Evolutionary conservation across 2,888 invertebrate species (phyloP), one percentile per base, ranked within the genome.

Genomic region (Argynnis bischoffii): DNA sequence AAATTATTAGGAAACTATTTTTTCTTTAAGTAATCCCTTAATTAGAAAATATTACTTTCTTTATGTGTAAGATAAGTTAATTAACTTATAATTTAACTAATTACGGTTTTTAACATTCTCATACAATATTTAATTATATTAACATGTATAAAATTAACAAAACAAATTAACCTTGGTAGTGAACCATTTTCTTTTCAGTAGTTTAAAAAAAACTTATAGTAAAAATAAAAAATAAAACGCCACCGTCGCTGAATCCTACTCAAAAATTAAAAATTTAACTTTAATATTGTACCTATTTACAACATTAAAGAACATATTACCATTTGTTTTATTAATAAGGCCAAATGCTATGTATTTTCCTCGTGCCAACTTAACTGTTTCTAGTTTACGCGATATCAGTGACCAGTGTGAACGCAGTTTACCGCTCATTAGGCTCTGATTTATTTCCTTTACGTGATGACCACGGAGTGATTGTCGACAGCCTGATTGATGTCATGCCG

Each of bases 381-480:
- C 50, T 67, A 61, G 67, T 59, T 63, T 63, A 70, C 53, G 51
- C 59, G 66, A 68, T 63, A 68, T 61, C 61, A 68, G 67, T 69
- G 69, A 70, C 70, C 76, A 73, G 73, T 76, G 77, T 74, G 76
- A 75, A 73, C 72, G 67, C 70, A 71, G 73, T 75, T 75, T 74
- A 75, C 74, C 74, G 74, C 78, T 79, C 79, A 79, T 79, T 79
- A 79, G 77, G 71, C 64, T 64, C 78, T 79, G 81, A 87, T 89
- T 87, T 89, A 89, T 85, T 78, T 78, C 73, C 72, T 67, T 73
- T 84, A 87, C 87, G 88, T 87, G 87, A 82, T 77, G 76, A 77
- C 78, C 80, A 80, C 81, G 77, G 74, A 80, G 79, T 77, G 79
- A 78, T 80, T 74, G 78, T 79, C 77, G 81, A 76, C 82, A 79